A percentile compares a stretch with the other conserved stretches of the same genome.
Evolutionary conservation across 2,888 invertebrate genomes (phyloP).

Genomic region (Eudasyphora cyanicolor): DNA sequence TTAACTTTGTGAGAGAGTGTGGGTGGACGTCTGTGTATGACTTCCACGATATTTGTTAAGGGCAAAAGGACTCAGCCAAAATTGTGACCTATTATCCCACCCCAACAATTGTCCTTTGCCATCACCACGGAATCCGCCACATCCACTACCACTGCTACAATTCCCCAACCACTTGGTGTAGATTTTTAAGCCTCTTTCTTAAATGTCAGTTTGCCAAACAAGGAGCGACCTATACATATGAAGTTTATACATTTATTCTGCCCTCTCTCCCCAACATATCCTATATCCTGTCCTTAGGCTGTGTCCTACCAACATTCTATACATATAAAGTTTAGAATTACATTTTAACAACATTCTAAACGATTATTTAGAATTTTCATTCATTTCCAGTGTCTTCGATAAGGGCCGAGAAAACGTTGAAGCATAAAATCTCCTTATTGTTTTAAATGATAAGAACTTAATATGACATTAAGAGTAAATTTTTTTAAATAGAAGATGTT

Average conservation of each 20-base stretch:
- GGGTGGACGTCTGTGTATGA: too few species aligned
- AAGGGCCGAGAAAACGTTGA: background rate
- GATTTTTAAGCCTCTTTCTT: slow-evolving; percentile 17
- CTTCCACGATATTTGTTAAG: background rate
- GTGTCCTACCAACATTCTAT: background rate
- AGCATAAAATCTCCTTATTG: slow-evolving; percentile 15
- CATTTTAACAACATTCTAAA: slow-evolving; percentile 30
- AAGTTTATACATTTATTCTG: background rate
- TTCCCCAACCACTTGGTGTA: slow-evolving; percentile 8
- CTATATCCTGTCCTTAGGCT: background rate
- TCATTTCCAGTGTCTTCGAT: background rate
- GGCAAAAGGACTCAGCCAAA: background rate
- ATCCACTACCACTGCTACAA: background rate
- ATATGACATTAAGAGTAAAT: slow-evolving; percentile 16
- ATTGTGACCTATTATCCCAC: background rate
- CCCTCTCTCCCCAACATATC: background rate
- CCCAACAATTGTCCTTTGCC: background rate
- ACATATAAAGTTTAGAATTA: slow-evolving; percentile 25
- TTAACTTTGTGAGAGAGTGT: slow-evolving; percentile 11
- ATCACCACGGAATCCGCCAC: background rate
- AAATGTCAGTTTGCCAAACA: background rate
- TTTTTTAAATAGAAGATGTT: background rate
- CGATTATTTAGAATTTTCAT: slow-evolving; percentile 28
- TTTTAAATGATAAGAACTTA: background rate
- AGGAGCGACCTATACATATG: background rate